A percentile compares a stretch with the other conserved stretches of the same genome.
These are phyloP conservation scores for Cuculus canorus DNA, from an alignment of 2,797 vertebrate species.

Conservation along the genomic window DNA sequence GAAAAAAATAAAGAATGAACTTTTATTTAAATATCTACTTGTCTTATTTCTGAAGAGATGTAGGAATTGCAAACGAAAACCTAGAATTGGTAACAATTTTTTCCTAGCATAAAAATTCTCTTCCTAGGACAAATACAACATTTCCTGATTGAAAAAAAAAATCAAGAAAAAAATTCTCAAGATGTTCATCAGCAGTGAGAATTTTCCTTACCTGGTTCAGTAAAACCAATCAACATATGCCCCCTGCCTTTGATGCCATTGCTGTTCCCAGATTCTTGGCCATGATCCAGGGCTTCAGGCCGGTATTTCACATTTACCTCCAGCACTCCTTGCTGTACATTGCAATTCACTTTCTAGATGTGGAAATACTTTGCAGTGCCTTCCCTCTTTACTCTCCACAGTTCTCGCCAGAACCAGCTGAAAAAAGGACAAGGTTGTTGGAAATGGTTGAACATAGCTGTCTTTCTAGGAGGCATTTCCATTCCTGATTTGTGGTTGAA, in stretches of 20 bases:
- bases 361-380: not conserved
- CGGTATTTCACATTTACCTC: not conserved
- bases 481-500: not conserved
- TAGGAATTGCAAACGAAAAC: not conserved
- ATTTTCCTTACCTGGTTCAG: not conserved
- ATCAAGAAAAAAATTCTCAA: not conserved
- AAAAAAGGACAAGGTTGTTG: not conserved
- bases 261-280: not conserved
- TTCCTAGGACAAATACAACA: not conserved
- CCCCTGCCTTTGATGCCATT: not conserved
- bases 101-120: too few relatives aligned
- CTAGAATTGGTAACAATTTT: not conserved
- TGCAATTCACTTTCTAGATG: not conserved
- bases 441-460: not conserved
- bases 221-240: not conserved
- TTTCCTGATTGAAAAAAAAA: not conserved
- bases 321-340: not conserved
- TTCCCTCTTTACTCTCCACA: not conserved
- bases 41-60: not conserved
- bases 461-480: not conserved
- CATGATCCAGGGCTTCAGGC: rapidly evolving
- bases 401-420: not conserved
- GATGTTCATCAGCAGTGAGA: not conserved
- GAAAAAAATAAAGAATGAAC: not conserved
- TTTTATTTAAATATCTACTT: not conserved